phyloP scores from a whole-genome alignment of 2,888 invertebrate genomes.

The Pseudococcus viburni region DNA sequence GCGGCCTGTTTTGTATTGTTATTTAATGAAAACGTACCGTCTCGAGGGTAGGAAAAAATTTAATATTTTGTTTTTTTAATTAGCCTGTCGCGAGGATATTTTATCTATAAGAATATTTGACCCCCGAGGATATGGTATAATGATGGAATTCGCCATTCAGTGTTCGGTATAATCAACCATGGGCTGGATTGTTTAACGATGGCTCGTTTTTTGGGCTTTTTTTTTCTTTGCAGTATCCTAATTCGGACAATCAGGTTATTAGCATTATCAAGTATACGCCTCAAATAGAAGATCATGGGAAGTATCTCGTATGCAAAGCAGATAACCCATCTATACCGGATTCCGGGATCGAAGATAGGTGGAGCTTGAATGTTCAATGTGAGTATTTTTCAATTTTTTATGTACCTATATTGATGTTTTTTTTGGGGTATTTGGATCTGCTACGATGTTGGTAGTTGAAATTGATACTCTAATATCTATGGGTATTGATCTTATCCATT shows the following conservation, averaged over 20 bases:
- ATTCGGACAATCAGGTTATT: constrained; percentile 84
- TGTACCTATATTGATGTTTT: no score
- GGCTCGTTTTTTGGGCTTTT: background rate
- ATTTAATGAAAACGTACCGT: background rate
- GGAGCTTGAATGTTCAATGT: constrained; percentile 93
- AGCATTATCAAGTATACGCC: constrained; percentile 91
- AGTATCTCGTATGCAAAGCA: constrained; percentile 88
- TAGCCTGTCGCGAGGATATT: background rate
- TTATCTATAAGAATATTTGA: background rate
- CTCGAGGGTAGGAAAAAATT: background rate
- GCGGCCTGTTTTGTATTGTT: background rate
- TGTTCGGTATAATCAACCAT: background rate
- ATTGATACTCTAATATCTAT: no score
- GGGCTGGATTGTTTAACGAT: background rate
- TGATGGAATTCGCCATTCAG: background rate
- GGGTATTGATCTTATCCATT: no score
- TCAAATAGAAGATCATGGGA: constrained; percentile 90
- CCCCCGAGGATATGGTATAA: background rate
- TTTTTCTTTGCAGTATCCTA: constrained; percentile 55
- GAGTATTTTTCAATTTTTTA: constrained; percentile 74
- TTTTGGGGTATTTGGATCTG: no score
- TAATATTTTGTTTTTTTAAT: background rate
- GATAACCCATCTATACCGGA: constrained; percentile 92
- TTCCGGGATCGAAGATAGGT: constrained; percentile 85
- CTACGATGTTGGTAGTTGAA: no score